Evolutionary conservation across 2,888 invertebrate species (phyloP).

Genomic region (Polymixis flavicincta): DNA sequence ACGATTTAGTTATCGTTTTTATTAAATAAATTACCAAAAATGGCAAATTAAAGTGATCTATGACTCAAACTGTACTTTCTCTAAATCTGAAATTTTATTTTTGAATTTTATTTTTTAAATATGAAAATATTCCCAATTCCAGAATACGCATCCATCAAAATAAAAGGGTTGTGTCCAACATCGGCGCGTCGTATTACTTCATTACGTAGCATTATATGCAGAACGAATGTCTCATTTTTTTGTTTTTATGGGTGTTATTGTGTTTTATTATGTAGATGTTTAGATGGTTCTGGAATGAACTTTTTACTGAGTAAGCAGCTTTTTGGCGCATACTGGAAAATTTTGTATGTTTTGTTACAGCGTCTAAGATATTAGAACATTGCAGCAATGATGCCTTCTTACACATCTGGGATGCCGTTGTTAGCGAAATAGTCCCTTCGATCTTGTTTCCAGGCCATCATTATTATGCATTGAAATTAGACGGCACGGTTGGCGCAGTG

Average conservation of each 20-base stretch:
- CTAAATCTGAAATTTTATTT: too few species aligned
- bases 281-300: conserved; percentile 11
- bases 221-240: conserved; percentile 66
- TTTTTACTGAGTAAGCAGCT: neutral
- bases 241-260: conserved; percentile 49
- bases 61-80: neutral
- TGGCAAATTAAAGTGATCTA: neutral
- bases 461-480: too few species aligned
- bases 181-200: conserved; percentile 79
- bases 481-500: too few species aligned
- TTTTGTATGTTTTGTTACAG: neutral
- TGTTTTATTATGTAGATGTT: conserved; percentile 29
- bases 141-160: conserved; percentile 61
- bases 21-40: neutral
- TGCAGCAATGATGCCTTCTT: neutral
- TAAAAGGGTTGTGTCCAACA: conserved; percentile 79
- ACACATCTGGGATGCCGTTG: neutral
- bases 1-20: neutral
- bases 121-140: conserved; percentile 1
- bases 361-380: too few species aligned
- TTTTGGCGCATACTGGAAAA: neutral
- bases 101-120: too few species aligned
- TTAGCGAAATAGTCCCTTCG: neutral
- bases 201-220: conserved; percentile 78
- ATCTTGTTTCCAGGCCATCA: neutral